Conservation (phyloP, 2,888 invertebrate genomes). For the Lasius fuliginosus region DNA sequence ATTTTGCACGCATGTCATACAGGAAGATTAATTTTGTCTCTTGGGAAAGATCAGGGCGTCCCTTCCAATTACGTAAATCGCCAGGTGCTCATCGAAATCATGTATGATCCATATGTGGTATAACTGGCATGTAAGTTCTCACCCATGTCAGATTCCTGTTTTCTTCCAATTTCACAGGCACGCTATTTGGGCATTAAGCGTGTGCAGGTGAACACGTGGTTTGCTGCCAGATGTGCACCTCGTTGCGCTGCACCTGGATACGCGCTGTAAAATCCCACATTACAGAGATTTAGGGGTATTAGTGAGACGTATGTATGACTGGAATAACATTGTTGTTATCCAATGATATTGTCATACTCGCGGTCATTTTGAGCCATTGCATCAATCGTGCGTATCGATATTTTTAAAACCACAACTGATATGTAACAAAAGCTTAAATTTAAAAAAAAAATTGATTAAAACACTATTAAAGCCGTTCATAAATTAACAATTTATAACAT, state of each 20-base stretch:
- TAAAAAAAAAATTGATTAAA: not conserved
- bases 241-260: slow-evolving; percentile 32
- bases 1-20: slow-evolving; percentile 1
- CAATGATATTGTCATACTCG: slow-evolving; percentile 32
- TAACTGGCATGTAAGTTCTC: slow-evolving; percentile 52
- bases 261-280: slow-evolving; percentile 46
- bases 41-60: slow-evolving; percentile 1
- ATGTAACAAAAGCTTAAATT: not conserved
- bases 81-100: slow-evolving; percentile 39
- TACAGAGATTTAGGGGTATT: slow-evolving; percentile 52
- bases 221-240: slow-evolving; percentile 50
- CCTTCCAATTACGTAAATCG: slow-evolving; percentile 30
- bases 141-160: slow-evolving; percentile 40
- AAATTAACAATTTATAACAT: slow-evolving; percentile 3
- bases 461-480: not conserved
- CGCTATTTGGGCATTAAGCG: slow-evolving; percentile 70
- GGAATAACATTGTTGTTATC: slow-evolving; percentile 38
- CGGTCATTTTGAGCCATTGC: not conserved
- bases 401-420: slow-evolving; percentile 15
- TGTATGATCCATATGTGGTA: slow-evolving; percentile 15
- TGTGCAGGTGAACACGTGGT: slow-evolving; percentile 61
- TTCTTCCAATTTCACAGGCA: slow-evolving; percentile 58
- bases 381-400: not conserved
- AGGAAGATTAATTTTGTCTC: slow-evolving; percentile 42
- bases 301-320: slow-evolving; percentile 40